These are phyloP conservation scores for Halichoeres trimaculatus DNA, from an alignment of 2,113 vertebrate species.

Conservation along the genomic window DNA sequence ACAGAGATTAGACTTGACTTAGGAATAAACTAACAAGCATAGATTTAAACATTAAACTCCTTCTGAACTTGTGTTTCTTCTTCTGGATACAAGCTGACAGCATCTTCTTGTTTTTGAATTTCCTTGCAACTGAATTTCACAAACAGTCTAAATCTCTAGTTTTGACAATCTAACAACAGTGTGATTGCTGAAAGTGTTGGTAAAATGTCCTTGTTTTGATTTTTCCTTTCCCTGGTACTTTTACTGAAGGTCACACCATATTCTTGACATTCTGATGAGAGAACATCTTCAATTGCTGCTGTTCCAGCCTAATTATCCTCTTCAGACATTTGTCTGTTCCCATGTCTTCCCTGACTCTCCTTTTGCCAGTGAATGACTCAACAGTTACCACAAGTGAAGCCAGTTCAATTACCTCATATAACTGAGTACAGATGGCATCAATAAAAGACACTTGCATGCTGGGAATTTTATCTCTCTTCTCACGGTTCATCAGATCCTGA, in stretches of 20 bases:
- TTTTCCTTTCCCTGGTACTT: no score
- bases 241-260: no score
- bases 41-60: neutral
- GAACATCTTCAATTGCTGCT: no score
- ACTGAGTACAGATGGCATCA: conserved; percentile 93
- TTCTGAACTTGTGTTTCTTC: neutral
- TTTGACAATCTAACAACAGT: no score
- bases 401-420: conserved; percentile 90
- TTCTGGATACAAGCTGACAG: neutral
- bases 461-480: conserved; percentile 97
- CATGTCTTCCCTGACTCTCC: neutral
- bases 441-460: conserved; percentile 99
- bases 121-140: no score
- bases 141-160: no score
- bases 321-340: neutral
- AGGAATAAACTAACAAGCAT: neutral
- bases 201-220: no score
- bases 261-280: no score
- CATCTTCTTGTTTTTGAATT: neutral
- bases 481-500: conserved; percentile 98
- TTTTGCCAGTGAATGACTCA: neutral
- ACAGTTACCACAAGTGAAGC: neutral
- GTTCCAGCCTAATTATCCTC: neutral
- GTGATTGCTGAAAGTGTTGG: no score
- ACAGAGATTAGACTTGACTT: neutral